Conservation (phyloP, 2,888 invertebrate genomes). For the Eilema caniola region DNA sequence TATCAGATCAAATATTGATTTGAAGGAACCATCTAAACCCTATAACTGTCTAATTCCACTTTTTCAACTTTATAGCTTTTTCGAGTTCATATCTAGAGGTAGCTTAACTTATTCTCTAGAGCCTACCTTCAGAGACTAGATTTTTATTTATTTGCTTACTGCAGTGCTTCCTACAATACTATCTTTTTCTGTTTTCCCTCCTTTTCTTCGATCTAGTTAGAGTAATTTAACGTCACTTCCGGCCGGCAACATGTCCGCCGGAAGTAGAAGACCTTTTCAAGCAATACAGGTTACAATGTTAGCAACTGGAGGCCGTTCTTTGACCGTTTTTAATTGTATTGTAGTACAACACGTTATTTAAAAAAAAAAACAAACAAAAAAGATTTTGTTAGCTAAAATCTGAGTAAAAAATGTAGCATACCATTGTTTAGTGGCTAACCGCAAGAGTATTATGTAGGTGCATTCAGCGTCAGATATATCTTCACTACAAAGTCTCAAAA, state of each 20-base stretch:
- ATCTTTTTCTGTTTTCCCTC: too few relatives aligned
- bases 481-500: too few relatives aligned
- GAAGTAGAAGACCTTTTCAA: background rate
- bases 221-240: background rate
- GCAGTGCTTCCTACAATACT: too few relatives aligned
- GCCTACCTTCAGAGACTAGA: too few relatives aligned
- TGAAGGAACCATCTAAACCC: too few relatives aligned
- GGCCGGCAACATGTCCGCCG: background rate
- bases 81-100: too few relatives aligned
- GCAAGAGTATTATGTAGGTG: background rate
- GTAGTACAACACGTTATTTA: background rate
- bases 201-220: background rate
- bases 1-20: too few relatives aligned
- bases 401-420: background rate
- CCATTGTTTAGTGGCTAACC: background rate
- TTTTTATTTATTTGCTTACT: too few relatives aligned
- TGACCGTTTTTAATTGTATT: background rate
- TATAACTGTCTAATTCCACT: too few relatives aligned
- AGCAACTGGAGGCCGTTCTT: background rate
- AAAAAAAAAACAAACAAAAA: background rate
- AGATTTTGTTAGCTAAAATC: background rate
- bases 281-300: background rate
- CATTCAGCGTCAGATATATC: too few relatives aligned
- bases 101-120: too few relatives aligned
- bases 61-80: too few relatives aligned